Conservation (phyloP, 2,888 invertebrate species). For the Drosophila antonietae region DNA sequence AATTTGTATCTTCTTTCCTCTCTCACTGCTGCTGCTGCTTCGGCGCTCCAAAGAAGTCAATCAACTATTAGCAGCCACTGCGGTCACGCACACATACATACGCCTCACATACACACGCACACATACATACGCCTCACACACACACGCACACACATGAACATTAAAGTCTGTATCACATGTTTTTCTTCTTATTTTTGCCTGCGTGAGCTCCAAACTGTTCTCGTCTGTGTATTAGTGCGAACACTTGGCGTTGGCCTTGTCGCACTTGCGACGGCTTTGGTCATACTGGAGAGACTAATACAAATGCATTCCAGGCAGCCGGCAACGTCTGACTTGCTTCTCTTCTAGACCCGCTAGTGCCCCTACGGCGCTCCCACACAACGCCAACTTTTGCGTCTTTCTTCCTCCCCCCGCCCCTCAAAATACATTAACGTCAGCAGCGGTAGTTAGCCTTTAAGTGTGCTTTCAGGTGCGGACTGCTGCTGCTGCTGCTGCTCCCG, state of each 20-base stretch:
- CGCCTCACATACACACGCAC: slow-evolving; percentile 5
- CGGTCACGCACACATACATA: slow-evolving; percentile 23
- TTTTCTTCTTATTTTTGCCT: slow-evolving; percentile 80
- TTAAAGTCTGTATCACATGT: slow-evolving; percentile 80
- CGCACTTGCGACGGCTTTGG: slow-evolving; percentile 68
- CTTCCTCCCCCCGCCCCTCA: slow-evolving; percentile 8
- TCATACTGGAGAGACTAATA: slow-evolving; percentile 66
- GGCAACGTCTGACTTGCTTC: slow-evolving; percentile 58
- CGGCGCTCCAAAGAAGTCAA: slow-evolving; percentile 67
- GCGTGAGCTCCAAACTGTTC: slow-evolving; percentile 46
- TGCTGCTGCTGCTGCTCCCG: slow-evolving; percentile 33
- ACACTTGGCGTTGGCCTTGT: slow-evolving; percentile 78
- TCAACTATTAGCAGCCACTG: slow-evolving; percentile 76
- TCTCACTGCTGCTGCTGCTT: slow-evolving; percentile 24
- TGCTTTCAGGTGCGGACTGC: slow-evolving; percentile 63
- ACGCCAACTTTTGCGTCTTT: slow-evolving; percentile 27
- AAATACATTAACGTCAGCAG: slow-evolving; percentile 60
- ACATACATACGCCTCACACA: slow-evolving; percentile 14
- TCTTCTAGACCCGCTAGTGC: slow-evolving; percentile 15
- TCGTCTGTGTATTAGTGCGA: slow-evolving; percentile 50
- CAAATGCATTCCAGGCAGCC: slow-evolving; percentile 62
- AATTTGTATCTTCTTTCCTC: slow-evolving; percentile 22
- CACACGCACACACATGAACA: slow-evolving; percentile 27
- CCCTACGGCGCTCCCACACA: slow-evolving; percentile 37
- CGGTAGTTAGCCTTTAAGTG: slow-evolving; percentile 62